Evolutionary conservation across 2,797 vertebrate species (phyloP).

Genomic region (Sitta carolinensis): DNA sequence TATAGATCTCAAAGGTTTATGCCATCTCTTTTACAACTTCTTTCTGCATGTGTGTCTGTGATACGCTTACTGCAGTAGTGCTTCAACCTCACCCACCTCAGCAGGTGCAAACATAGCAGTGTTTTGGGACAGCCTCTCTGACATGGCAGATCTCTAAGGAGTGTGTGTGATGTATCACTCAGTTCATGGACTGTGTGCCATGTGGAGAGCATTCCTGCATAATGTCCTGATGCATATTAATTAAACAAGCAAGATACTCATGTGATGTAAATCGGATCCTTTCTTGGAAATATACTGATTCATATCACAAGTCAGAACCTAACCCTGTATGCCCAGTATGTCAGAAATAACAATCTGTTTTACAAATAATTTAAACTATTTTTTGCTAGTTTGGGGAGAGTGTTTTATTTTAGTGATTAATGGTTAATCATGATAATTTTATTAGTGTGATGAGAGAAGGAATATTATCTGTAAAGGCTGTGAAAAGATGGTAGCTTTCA

Average conservation of each 20-base stretch:
- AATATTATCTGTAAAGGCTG: background rate
- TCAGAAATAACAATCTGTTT: background rate
- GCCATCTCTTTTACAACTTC: background rate
- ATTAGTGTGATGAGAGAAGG: slow-evolving; percentile 7
- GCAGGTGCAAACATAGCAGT: background rate
- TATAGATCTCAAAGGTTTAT: background rate
- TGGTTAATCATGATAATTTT: slow-evolving; percentile 5
- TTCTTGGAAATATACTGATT: slow-evolving; percentile 33
- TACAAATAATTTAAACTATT: background rate
- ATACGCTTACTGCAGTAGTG: background rate
- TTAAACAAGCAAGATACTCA: background rate
- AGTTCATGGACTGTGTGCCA: background rate
- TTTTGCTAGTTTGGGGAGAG: background rate
- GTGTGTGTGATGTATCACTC: background rate
- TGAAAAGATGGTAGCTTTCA: background rate
- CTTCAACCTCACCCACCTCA: background rate
- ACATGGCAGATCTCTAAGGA: background rate
- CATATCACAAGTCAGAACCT: slow-evolving; percentile 5
- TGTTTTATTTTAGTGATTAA: slow-evolving; percentile 3
- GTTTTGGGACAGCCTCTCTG: background rate
- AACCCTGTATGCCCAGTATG: background rate
- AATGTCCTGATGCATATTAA: slow-evolving; percentile 19
- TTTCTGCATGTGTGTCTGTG: background rate
- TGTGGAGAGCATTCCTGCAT: slow-evolving; percentile 34
- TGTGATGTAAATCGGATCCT: background rate